Conservation (phyloP, 2,797 vertebrate genomes). For the Chelonia mydas region DNA sequence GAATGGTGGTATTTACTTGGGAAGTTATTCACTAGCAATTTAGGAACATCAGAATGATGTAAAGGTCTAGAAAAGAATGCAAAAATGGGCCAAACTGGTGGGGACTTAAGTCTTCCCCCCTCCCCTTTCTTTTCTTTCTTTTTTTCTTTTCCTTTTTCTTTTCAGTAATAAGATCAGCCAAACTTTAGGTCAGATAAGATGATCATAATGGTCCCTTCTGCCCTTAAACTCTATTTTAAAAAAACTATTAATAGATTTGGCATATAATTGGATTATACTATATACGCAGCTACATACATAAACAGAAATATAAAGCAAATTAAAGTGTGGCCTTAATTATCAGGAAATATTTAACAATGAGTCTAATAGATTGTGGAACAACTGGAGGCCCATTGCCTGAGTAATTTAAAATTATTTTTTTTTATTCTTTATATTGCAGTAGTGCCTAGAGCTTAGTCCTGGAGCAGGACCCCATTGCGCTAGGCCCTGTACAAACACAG, state of each 20-base stretch:
- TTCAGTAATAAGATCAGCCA: fast-evolving
- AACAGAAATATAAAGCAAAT: not conserved
- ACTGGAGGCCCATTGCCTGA: not conserved
- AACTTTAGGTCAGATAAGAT: not conserved
- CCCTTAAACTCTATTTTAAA: not conserved
- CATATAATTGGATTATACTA: not conserved
- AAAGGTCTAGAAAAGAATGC: not conserved
- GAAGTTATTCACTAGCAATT: not conserved
- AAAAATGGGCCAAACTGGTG: fast-evolving
- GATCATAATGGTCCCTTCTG: not conserved
- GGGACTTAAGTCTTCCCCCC: not conserved
- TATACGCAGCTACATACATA: fast-evolving
- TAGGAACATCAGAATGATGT: not conserved
- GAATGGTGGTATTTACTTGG: not conserved
- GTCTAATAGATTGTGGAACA: not conserved
- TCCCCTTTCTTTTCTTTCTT: not conserved
- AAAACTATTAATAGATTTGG: not conserved
- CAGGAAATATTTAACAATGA: slow-evolving; percentile 6
- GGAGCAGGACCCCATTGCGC: not conserved
- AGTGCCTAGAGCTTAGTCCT: not conserved
- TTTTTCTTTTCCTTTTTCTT: not conserved
- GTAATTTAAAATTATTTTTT: not conserved
- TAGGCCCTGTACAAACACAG: fast-evolving
- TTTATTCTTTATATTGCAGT: not conserved
- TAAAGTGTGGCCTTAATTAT: not conserved